These are phyloP conservation scores for Metopolophium dirhodum DNA, from an alignment of 1,140 invertebrate genomes.

Conservation along the genomic window DNA sequence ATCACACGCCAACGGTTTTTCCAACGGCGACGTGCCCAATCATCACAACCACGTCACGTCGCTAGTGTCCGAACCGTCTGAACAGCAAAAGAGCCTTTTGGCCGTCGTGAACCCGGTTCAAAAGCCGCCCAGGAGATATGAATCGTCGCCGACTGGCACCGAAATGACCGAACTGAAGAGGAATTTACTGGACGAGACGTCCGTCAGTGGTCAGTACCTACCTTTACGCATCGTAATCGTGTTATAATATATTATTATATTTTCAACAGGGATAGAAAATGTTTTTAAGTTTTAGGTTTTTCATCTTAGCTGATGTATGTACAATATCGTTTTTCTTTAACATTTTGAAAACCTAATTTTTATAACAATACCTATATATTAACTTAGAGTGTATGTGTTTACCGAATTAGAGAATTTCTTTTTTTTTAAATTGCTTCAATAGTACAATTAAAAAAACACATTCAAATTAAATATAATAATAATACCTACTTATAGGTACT, in stretches of 20 bases:
- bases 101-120: conserved; percentile 81
- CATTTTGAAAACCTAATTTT: background rate
- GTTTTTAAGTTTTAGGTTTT: too few species aligned
- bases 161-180: conserved; percentile 81
- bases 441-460: background rate
- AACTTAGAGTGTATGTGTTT: background rate
- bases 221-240: background rate
- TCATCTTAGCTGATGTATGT: too few species aligned
- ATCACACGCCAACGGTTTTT: conserved; percentile 55
- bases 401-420: background rate
- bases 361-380: background rate
- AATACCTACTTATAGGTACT: too few species aligned
- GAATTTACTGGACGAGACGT: conserved; percentile 75
- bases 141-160: conserved; percentile 69
- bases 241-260: conserved; percentile 39
- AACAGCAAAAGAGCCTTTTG: conserved; percentile 77
- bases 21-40: conserved; percentile 61
- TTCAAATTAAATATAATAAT: background rate
- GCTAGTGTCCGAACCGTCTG: conserved; percentile 51
- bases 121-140: conserved; percentile 77
- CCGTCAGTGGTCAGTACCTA: conserved; percentile 70
- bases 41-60: conserved; percentile 57
- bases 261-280: background rate
- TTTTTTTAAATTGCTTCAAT: background rate
- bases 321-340: too few species aligned